These are phyloP conservation scores for Alouatta palliata DNA, from an alignment of 2,113 vertebrate genomes.

Conservation along the genomic window DNA sequence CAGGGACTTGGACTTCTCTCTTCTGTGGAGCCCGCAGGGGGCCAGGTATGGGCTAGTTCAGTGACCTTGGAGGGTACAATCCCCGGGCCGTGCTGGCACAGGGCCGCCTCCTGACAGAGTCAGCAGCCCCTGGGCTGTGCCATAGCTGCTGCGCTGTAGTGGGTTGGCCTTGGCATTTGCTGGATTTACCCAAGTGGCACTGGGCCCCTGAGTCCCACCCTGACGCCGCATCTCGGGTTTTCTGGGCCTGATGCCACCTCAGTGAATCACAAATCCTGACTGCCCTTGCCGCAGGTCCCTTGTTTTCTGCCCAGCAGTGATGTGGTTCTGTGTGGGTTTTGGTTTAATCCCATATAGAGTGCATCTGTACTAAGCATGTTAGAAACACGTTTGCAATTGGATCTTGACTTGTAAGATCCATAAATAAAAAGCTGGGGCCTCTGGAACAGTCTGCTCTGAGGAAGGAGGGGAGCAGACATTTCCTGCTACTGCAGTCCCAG, in stretches of 20 bases:
- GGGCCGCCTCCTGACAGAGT: not conserved
- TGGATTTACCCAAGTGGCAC: no score
- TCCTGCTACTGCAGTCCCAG: not conserved
- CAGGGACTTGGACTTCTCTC: not conserved
- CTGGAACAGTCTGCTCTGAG: not conserved
- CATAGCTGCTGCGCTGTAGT: rapidly evolving
- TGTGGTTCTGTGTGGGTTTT: not conserved
- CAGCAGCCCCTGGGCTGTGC: not conserved
- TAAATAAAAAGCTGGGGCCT: not conserved
- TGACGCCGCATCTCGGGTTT: not conserved
- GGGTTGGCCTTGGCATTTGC: not conserved
- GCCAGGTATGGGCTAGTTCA: not conserved
- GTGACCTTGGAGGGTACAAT: not conserved
- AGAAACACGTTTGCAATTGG: not conserved
- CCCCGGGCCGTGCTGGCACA: rapidly evolving
- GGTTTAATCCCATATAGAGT: rapidly evolving
- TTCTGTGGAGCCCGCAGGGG: not conserved
- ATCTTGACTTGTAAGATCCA: not conserved
- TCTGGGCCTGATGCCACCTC: not conserved
- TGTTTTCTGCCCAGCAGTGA: no score
- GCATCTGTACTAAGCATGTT: not conserved
- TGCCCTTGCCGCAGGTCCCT: rapidly evolving
- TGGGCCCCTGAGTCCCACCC: not conserved
- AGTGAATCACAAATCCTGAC: rapidly evolving
- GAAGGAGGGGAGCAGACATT: not conserved